phyloP scores from a whole-genome alignment of 2,888 invertebrate species.

The Tachina fera region DNA sequence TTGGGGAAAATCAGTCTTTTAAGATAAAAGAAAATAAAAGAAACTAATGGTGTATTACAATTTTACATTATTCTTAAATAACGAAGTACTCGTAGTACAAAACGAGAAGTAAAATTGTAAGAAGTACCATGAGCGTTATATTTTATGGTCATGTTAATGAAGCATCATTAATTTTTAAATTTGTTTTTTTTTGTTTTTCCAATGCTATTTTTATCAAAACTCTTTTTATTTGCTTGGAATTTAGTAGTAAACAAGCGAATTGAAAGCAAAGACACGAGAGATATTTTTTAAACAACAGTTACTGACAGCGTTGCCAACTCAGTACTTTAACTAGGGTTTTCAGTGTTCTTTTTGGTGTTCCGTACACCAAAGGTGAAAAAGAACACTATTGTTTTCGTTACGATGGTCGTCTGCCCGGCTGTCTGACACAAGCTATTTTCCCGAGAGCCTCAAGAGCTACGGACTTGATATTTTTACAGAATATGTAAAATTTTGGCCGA shows the following conservation, averaged over 20 bases:
- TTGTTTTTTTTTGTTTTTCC: slow-evolving; percentile 13
- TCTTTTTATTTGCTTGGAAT: slow-evolving; percentile 15
- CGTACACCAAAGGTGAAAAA: too few relatives aligned
- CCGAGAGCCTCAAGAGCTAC: too few relatives aligned
- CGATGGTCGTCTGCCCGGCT: too few relatives aligned
- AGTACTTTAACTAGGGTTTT: too few relatives aligned
- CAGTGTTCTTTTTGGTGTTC: too few relatives aligned
- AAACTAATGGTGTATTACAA: slow-evolving; percentile 28
- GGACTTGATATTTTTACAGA: too few relatives aligned
- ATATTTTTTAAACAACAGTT: too few relatives aligned
- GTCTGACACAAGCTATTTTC: too few relatives aligned
- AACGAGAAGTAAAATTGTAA: background rate
- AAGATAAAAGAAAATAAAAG: background rate
- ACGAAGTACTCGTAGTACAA: background rate
- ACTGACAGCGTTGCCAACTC: too few relatives aligned
- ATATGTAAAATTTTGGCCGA: too few relatives aligned
- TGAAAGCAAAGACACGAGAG: background rate
- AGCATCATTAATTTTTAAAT: slow-evolving; percentile 57
- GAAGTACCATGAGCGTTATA: slow-evolving; percentile 8
- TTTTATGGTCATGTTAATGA: slow-evolving; percentile 51
- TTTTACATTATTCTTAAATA: slow-evolving; percentile 4
- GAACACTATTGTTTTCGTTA: too few relatives aligned
- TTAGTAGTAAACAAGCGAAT: background rate
- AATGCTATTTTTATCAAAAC: slow-evolving; percentile 1
- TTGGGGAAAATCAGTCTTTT: background rate